Conservation (phyloP, 2,888 invertebrate genomes). For the Mesorhabditis belari region DNA sequence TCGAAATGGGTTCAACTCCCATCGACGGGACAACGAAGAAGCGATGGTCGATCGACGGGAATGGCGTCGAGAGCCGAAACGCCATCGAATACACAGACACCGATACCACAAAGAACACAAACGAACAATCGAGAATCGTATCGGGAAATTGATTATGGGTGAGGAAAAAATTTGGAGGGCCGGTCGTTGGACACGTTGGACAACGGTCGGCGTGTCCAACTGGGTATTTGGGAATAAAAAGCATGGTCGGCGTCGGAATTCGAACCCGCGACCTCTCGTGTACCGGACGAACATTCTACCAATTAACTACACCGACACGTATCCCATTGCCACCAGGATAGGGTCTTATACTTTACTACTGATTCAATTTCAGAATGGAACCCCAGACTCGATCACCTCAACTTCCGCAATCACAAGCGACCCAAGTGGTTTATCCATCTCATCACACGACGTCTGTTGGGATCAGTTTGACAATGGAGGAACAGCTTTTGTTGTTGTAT, state of each 20-base stretch:
- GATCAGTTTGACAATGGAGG: neutral
- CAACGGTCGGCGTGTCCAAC: too few relatives aligned
- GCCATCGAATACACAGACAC: neutral
- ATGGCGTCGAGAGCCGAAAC: neutral
- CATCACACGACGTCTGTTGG: neutral
- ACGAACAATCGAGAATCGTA: neutral
- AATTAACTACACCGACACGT: too few relatives aligned
- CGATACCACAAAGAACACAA: slow-evolving; percentile 4
- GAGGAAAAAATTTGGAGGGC: too few relatives aligned
- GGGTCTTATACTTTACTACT: too few relatives aligned
- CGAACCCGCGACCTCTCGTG: too few relatives aligned
- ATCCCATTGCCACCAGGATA: too few relatives aligned
- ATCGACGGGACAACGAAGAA: neutral
- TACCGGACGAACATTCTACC: too few relatives aligned
- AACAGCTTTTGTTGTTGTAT: slow-evolving; percentile 27
- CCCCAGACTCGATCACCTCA: neutral
- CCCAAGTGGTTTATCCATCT: neutral
- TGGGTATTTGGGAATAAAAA: too few relatives aligned
- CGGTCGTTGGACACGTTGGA: too few relatives aligned
- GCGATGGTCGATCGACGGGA: neutral
- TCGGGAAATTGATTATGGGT: neutral
- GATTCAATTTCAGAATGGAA: neutral
- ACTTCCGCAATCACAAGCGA: neutral
- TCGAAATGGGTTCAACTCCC: too few relatives aligned
- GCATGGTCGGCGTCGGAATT: too few relatives aligned